Evolutionary conservation across 2,797 vertebrate species (phyloP).

Genomic region (Onychomys leucogaster): DNA sequence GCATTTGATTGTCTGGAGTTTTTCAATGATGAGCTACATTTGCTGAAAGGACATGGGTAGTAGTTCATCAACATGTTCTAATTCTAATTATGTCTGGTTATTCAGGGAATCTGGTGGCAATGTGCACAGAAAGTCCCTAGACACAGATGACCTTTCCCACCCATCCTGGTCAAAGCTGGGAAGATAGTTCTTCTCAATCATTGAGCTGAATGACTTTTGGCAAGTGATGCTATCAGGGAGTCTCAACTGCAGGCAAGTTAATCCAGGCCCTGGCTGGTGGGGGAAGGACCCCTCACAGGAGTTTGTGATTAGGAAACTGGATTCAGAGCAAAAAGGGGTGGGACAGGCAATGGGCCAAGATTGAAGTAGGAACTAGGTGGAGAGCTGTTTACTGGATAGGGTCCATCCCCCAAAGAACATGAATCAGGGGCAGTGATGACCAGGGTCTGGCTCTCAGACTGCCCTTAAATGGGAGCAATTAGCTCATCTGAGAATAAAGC

Average conservation of each 20-base stretch:
- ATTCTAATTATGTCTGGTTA: neutral
- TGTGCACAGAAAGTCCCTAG: neutral
- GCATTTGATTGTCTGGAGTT: neutral
- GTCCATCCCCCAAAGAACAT: neutral
- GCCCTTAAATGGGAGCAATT: neutral
- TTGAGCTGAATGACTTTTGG: neutral
- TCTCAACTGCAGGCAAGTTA: neutral
- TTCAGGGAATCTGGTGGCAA: neutral
- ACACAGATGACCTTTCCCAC: neutral
- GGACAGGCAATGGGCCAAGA: neutral
- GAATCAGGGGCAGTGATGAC: neutral
- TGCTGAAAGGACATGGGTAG: neutral
- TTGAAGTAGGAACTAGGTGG: constrained; percentile 1
- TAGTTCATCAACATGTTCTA: neutral
- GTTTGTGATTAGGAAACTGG: constrained; percentile 9
- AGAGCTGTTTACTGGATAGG: constrained; percentile 3
- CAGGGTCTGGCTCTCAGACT: constrained; percentile 20
- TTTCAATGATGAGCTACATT: neutral
- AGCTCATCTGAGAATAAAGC: constrained; percentile 16
- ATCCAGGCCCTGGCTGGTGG: neutral
- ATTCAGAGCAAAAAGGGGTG: neutral
- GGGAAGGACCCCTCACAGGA: neutral
- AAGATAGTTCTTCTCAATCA: accelerated
- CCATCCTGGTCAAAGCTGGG: neutral
- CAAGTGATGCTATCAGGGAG: no score